Evolutionary conservation across 2,888 invertebrate species (phyloP).

Genomic region (Mythimna lalbum): DNA sequence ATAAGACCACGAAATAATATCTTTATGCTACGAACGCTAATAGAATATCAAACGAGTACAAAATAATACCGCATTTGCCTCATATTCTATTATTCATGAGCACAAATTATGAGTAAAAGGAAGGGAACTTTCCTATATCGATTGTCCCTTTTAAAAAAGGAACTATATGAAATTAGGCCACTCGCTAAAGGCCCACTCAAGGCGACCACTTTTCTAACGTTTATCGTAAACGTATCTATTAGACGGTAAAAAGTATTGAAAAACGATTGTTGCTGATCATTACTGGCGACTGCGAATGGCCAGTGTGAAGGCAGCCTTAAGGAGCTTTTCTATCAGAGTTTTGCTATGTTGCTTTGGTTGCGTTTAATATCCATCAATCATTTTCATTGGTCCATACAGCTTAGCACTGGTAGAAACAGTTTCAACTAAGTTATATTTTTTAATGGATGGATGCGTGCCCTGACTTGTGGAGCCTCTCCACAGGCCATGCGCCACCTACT

Average conservation of each 20-base stretch:
- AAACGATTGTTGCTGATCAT: not conserved
- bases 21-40: constrained; percentile 49
- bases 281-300: not conserved
- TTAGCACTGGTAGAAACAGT: no score
- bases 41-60: constrained; percentile 51
- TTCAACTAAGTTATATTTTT: no score
- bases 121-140: constrained; percentile 9
- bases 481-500: no score
- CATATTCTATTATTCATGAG: constrained; percentile 54
- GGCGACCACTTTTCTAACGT: not conserved
- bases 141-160: constrained; percentile 7
- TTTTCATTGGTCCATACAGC: no score
- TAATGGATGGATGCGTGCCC: no score
- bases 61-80: constrained; percentile 53
- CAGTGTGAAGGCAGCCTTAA: not conserved
- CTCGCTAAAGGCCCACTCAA: not conserved
- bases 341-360: no score
- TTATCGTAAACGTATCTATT: not conserved
- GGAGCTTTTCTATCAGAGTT: no score
- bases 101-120: constrained; percentile 31
- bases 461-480: no score
- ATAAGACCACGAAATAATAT: constrained; percentile 52
- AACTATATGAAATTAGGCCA: not conserved
- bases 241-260: not conserved
- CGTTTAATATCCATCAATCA: no score